These are phyloP conservation scores for Camponotus floridanus DNA, from an alignment of 1,140 invertebrate species.

Conservation along the genomic window DNA sequence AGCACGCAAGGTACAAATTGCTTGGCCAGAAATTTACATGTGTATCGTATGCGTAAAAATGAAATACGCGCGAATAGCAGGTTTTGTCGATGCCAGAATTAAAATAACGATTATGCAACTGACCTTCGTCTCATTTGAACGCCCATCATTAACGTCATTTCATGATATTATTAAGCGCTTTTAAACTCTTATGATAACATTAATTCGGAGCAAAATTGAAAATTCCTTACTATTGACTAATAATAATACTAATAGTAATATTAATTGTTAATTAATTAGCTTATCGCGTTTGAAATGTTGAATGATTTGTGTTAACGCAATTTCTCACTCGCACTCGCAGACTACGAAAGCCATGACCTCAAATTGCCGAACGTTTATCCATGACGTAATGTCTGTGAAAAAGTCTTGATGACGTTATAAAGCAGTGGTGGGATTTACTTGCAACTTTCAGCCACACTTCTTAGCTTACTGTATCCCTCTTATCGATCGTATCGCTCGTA, in stretches of 20 bases:
- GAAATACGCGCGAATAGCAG: background rate
- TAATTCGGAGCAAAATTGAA: too few relatives aligned
- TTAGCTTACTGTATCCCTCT: too few relatives aligned
- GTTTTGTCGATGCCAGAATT: background rate
- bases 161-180: background rate
- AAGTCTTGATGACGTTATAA: background rate
- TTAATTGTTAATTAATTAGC: conserved; percentile 8
- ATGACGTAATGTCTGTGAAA: conserved; percentile 35
- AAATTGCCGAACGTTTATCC: background rate
- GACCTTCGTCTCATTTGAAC: background rate
- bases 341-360: background rate
- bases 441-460: too few relatives aligned
- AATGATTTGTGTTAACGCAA: conserved; percentile 24
- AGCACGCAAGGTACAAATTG: conserved; percentile 1
- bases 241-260: too few relatives aligned
- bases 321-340: too few relatives aligned
- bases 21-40: background rate
- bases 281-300: background rate
- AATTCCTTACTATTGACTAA: too few relatives aligned
- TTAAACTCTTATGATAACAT: background rate
- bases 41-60: background rate
- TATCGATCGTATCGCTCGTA: too few relatives aligned
- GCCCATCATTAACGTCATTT: background rate
- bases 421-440: too few relatives aligned
- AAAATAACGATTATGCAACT: conserved; percentile 17